These are phyloP conservation scores for Myotis myotis DNA, from an alignment of 2,797 vertebrate species.

Conservation along the genomic window DNA sequence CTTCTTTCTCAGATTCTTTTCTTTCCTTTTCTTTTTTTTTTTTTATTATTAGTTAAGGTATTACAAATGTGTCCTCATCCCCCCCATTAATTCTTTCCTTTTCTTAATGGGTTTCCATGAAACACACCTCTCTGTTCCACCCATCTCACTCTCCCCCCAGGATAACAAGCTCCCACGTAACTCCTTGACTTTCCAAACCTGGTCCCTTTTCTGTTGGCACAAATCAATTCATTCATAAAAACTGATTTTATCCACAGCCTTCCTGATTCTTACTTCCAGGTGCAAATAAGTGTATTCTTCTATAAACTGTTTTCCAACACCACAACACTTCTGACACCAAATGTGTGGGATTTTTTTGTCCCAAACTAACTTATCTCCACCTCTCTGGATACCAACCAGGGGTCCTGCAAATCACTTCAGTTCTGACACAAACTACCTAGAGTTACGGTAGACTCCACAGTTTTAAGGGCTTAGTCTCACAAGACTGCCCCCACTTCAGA, in stretches of 20 bases:
- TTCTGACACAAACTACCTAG: neutral
- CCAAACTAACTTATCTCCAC: neutral
- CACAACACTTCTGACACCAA: neutral
- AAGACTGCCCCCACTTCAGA: neutral
- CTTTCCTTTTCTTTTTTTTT: neutral
- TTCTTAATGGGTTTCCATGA: neutral
- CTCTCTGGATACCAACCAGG: neutral
- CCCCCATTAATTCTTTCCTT: no score
- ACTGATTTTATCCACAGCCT: neutral
- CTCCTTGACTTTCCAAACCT: neutral
- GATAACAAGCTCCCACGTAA: neutral
- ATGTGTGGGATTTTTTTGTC: neutral
- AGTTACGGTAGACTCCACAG: neutral
- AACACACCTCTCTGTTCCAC: neutral
- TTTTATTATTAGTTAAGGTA: no score
- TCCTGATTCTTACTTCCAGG: neutral
- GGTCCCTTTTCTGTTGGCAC: neutral
- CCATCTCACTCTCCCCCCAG: neutral
- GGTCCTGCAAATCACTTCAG: neutral
- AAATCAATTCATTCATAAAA: neutral
- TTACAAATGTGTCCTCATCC: no score
- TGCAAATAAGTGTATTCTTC: neutral
- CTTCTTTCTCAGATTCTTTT: neutral
- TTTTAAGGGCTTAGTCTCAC: neutral
- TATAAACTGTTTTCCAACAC: neutral